Conservation (phyloP, 2,888 invertebrate species). For the Sicus ferrugineus region DNA sequence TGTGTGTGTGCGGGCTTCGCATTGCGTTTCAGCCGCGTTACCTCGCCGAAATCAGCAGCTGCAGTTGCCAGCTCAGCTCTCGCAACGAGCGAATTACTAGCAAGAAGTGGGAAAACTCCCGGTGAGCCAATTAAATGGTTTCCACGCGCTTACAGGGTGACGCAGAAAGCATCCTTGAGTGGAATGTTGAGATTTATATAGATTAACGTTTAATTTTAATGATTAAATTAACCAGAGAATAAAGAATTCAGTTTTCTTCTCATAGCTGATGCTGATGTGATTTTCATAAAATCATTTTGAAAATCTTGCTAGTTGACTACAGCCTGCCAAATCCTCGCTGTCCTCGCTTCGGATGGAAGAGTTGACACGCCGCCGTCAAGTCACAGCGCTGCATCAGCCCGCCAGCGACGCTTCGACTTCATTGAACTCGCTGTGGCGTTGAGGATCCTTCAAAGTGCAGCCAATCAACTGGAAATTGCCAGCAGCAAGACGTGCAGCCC, state of each 20-base stretch:
- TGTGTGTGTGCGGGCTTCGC: neutral
- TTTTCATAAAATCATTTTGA: too few species aligned
- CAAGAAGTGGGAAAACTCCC: neutral
- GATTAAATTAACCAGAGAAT: too few species aligned
- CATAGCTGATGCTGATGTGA: too few species aligned
- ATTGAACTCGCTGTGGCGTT: neutral
- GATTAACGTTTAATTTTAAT: too few species aligned
- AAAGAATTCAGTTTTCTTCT: too few species aligned
- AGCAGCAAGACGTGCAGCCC: constrained; percentile 41
- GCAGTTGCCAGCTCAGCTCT: neutral
- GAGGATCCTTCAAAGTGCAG: constrained; percentile 47
- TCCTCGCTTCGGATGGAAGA: too few species aligned
- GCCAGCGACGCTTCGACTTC: constrained; percentile 25
- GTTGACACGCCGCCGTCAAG: too few species aligned
- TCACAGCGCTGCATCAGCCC: constrained; percentile 21
- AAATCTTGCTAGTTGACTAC: too few species aligned
- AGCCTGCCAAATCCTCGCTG: too few species aligned
- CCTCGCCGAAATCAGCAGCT: neutral
- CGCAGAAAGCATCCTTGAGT: too few species aligned
- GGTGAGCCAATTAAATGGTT: neutral
- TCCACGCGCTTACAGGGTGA: neutral
- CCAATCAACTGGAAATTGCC: constrained; percentile 57
- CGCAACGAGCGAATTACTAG: neutral
- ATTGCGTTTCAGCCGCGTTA: neutral
- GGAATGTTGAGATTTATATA: too few species aligned